These are phyloP conservation scores for Arothron firmamentum DNA, from an alignment of 2,113 vertebrate species.

Conservation along the genomic window DNA sequence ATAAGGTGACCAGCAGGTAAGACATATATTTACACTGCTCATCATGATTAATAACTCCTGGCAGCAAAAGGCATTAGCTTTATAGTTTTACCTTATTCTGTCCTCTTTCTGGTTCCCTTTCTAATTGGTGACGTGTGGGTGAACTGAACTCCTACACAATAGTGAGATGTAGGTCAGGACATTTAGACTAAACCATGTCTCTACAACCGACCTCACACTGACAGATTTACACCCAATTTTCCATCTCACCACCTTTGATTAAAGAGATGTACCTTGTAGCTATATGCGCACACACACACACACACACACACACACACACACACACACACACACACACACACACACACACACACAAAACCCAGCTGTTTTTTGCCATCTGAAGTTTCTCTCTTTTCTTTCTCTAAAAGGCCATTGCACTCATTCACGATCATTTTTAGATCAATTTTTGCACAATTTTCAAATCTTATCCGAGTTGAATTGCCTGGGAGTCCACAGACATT, in stretches of 20 bases:
- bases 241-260: conserved; percentile 44
- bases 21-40: not conserved
- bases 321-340: conserved; percentile 19
- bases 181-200: not conserved
- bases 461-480: not conserved
- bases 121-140: conserved; percentile 10
- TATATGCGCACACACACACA: conserved; percentile 4
- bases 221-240: conserved; percentile 57
- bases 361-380: too few relatives aligned
- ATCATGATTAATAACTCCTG: not conserved
- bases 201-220: conserved; percentile 14
- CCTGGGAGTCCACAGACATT: not conserved
- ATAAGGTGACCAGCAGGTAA: not conserved
- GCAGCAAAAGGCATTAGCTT: not conserved
- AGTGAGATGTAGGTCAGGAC: conserved; percentile 31
- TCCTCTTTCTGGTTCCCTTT: not conserved
- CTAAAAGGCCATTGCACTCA: not conserved
- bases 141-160: conserved; percentile 1
- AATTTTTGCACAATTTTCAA: not conserved
- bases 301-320: conserved; percentile 10
- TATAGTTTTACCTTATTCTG: not conserved
- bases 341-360: not conserved
- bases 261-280: conserved; percentile 1
- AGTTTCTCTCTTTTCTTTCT: too few relatives aligned
- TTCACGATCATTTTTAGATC: not conserved